Evolutionary conservation across 2,888 invertebrate genomes (phyloP), one percentile per base, ranked within the genome.

Genomic region (Drosophila quinaria): DNA sequence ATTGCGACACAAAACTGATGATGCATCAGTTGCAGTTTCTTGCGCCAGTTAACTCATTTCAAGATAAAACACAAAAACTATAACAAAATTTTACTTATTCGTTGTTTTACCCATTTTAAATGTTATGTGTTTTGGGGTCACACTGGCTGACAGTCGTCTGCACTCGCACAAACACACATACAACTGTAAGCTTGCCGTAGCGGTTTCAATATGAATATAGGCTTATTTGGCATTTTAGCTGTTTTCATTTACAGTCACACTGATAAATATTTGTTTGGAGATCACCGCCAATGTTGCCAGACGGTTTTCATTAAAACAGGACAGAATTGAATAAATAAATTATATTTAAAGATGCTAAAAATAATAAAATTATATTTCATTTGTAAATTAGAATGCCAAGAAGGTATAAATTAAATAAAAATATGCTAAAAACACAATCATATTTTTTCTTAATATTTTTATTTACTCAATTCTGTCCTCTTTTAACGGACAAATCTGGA

Each of bases 41-140:
- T 74, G 29, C 11, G 19, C 51, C 33, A 64, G 61, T 79, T 74
- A 55, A 55, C 33, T 68, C 78, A 75, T 37, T 68, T 52, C 39
- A 35, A 51, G 61, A 69, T 54, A 50, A 52, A 41, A 33, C 5
- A 39, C 6, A 31, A 44, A 8, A 19, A 19, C 4, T 35, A 1
- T 15, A 61, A 52, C 6, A 29, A 46, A 47, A 37, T 6, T n/a
- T 3, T 8, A 72, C 52, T 60, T 42, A 70, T 42, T 71, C 19
- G 19, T n/a, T 29, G 13, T 17, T 51, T 65, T 60, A 10, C 4
- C 4, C 11, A 17, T 15, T 13, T 13, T n/a, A 29, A 29, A 29
- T 9, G 25, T 29, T 25, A 3, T 15, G 29, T 17, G 8, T 56
- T 47, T 59, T 71, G 63, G 52, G 60, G 60, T 64, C 59, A 74